These are phyloP conservation scores for Atrina japonica DNA, from an alignment of 2,888 invertebrate genomes.

Conservation along the genomic window DNA sequence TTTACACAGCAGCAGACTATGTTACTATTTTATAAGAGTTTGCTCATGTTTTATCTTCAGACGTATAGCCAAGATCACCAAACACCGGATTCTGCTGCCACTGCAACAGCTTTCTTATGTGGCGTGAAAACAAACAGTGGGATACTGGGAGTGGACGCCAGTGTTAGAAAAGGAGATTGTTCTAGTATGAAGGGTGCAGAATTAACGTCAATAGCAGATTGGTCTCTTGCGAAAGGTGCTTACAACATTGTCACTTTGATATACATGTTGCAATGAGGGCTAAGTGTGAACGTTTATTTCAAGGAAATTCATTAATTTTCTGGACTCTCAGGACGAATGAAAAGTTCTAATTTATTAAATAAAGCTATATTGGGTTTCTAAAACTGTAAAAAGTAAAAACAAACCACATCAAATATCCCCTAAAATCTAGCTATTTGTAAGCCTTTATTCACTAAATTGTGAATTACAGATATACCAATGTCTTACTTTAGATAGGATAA, in stretches of 20 bases:
- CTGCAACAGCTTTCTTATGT: constrained; percentile 83
- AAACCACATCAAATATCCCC: too few species aligned
- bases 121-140: constrained; percentile 42
- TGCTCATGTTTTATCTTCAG: constrained; percentile 81
- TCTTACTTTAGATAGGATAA: too few species aligned
- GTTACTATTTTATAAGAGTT: too few species aligned
- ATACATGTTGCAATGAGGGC: constrained; percentile 66
- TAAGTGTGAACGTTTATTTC: neutral
- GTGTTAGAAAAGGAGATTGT: constrained; percentile 61
- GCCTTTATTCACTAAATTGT: too few species aligned
- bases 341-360: too few species aligned
- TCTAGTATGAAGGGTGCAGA: constrained; percentile 60
- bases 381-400: too few species aligned
- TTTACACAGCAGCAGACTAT: too few species aligned
- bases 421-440: too few species aligned
- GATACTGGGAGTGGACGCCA: constrained; percentile 62
- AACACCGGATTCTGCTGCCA: constrained; percentile 93
- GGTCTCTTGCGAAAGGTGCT: constrained; percentile 29
- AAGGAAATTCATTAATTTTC: neutral
- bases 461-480: too few species aligned
- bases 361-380: too few species aligned
- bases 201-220: constrained; percentile 62
- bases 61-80: constrained; percentile 93
- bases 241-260: too few species aligned
- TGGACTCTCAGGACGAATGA: neutral